A percentile compares a stretch with the other conserved stretches of the same genome.
phyloP scores from a whole-genome alignment of 2,797 vertebrate genomes.

The Cryptoblepharus egeriae region DNA sequence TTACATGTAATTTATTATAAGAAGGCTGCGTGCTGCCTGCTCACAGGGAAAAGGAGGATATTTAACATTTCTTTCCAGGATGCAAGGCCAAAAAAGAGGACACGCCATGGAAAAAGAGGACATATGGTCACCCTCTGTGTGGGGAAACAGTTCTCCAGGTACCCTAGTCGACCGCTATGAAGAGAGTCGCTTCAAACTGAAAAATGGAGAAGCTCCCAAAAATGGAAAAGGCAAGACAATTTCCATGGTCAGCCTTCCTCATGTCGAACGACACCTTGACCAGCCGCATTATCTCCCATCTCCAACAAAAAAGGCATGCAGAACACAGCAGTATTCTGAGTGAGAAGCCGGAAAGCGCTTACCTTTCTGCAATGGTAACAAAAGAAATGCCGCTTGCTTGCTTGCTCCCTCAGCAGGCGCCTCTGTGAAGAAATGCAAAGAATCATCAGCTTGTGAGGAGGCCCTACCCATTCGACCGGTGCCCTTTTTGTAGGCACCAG shows the following conservation, averaged over 20 bases:
- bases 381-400: slow-evolving; percentile 17
- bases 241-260: slow-evolving; percentile 16
- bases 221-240: neutral
- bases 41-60: no score
- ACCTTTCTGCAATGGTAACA: slow-evolving; percentile 44
- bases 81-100: no score
- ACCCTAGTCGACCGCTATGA: slow-evolving; percentile 11
- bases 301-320: neutral
- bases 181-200: slow-evolving; percentile 34
- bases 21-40: no score
- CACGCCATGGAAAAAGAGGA: no score
- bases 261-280: neutral
- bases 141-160: neutral
- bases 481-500: slow-evolving; percentile 57
- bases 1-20: no score
- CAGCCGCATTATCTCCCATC: slow-evolving; percentile 16
- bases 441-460: neutral
- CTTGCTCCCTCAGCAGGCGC: neutral
- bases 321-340: neutral
- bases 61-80: no score
- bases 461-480: neutral
- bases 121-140: no score
- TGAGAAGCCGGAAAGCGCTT: slow-evolving; percentile 24
- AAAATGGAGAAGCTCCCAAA: slow-evolving; percentile 11
- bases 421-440: neutral